Percentiles rank a stretch among this genome's conserved stretches.
phyloP scores from a whole-genome alignment of 2,113 vertebrate species.

The Paralichthys olivaceus region DNA sequence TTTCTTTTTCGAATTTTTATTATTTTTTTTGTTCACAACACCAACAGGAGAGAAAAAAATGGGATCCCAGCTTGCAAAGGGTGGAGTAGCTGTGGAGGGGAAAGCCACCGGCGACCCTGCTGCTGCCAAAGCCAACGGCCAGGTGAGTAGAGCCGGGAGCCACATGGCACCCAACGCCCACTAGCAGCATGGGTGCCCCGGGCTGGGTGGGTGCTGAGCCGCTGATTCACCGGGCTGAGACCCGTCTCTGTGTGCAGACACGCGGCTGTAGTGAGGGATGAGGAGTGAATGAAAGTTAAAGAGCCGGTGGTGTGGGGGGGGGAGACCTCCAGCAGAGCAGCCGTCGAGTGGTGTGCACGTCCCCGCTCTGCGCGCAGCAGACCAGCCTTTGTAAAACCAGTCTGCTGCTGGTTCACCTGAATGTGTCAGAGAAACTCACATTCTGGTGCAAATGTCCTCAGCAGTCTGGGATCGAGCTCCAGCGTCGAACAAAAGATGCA shows the following conservation, averaged over 20 bases:
- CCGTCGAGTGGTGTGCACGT: slow-evolving; percentile 35
- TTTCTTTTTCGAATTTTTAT: slow-evolving; percentile 69
- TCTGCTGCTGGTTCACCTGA: too few relatives aligned
- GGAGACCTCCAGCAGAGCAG: slow-evolving; percentile 14
- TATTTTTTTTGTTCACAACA: slow-evolving; percentile 55
- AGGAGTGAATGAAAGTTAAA: not conserved
- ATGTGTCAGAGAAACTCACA: not conserved
- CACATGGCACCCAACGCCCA: slow-evolving; percentile 76
- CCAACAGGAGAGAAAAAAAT: slow-evolving; percentile 71
- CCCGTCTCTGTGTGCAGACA: not conserved
- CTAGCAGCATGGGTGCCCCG: slow-evolving; percentile 43
- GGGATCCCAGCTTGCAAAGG: slow-evolving; percentile 91
- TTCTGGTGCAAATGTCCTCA: slow-evolving; percentile 10
- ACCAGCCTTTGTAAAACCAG: slow-evolving; percentile 42
- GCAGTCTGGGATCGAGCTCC: slow-evolving; percentile 16
- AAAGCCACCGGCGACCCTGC: slow-evolving; percentile 75
- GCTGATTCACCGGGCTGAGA: not conserved
- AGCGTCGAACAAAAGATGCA: not conserved
- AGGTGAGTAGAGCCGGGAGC: slow-evolving; percentile 81
- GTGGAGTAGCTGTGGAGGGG: slow-evolving; percentile 85
- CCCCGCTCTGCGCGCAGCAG: slow-evolving; percentile 36
- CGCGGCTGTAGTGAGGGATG: not conserved
- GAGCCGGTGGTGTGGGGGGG: not conserved
- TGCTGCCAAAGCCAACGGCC: slow-evolving; percentile 90
- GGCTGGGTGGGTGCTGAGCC: not conserved